These are phyloP conservation scores for Nanorana parkeri DNA, from an alignment of 2,113 vertebrate species.

Conservation along the genomic window DNA sequence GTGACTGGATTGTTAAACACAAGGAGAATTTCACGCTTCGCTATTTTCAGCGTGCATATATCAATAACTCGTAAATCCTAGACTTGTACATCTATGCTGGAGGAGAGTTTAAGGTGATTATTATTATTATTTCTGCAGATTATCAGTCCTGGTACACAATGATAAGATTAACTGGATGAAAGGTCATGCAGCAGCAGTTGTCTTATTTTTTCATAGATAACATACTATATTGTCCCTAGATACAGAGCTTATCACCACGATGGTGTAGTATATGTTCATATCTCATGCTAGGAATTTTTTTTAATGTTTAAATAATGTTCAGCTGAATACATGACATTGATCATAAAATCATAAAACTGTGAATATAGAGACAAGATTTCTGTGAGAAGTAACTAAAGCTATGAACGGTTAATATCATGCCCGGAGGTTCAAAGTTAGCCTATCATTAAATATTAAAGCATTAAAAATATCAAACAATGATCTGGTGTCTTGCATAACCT, in stretches of 20 bases:
- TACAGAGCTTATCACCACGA: neutral
- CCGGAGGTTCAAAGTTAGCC: too few species aligned
- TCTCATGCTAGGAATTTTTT: too few species aligned
- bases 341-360: too few species aligned
- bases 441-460: too few species aligned
- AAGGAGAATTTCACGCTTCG: constrained; percentile 60
- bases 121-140: constrained; percentile 63
- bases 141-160: constrained; percentile 63
- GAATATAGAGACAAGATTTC: too few species aligned
- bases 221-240: constrained; percentile 54
- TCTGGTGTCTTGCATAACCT: too few species aligned
- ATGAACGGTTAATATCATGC: too few species aligned
- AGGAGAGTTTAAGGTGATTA: constrained; percentile 62
- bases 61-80: constrained; percentile 59
- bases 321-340: too few species aligned
- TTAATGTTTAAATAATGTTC: too few species aligned
- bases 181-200: constrained; percentile 57
- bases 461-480: too few species aligned
- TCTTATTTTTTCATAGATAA: constrained; percentile 58
- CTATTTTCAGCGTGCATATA: constrained; percentile 69
- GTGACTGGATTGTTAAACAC: constrained; percentile 59
- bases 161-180: constrained; percentile 57
- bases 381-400: too few species aligned
- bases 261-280: too few species aligned
- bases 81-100: constrained; percentile 61